A percentile compares a stretch with the other conserved stretches of the same genome.
These are phyloP conservation scores for Bothrops jararaca DNA, from an alignment of 2,113 vertebrate species.

Conservation along the genomic window DNA sequence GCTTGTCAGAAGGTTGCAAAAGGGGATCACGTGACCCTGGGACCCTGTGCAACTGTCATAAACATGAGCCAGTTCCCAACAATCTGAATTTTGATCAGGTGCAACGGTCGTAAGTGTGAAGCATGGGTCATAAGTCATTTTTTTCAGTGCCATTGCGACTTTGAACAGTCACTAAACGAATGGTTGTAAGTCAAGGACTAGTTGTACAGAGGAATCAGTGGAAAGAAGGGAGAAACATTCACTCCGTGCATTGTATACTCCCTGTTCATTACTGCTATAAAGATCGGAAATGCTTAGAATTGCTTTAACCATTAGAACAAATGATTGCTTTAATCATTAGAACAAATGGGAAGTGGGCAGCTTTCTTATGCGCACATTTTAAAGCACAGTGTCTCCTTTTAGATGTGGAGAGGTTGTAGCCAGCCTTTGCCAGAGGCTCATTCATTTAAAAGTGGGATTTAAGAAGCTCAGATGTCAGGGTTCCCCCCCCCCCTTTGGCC, in stretches of 20 bases:
- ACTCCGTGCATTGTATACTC: not conserved
- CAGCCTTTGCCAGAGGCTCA: constrained; percentile 12
- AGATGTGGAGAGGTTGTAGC: not conserved
- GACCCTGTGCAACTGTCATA: not conserved
- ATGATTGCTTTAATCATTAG: not conserved
- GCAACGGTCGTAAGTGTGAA: not conserved
- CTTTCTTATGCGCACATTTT: accelerated
- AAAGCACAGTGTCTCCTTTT: not conserved
- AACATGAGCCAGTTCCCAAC: not conserved
- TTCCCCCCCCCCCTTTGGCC: constrained; percentile 5
- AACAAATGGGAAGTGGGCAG: not conserved
- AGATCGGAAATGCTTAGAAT: not conserved
- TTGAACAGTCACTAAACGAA: not conserved
- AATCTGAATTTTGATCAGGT: not conserved
- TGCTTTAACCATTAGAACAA: not conserved
- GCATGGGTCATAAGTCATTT: too few relatives aligned
- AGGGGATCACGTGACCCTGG: not conserved
- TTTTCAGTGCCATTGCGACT: not conserved
- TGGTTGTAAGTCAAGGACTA: too few relatives aligned
- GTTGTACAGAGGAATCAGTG: not conserved
- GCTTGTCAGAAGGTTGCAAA: not conserved
- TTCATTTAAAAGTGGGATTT: constrained; percentile 3
- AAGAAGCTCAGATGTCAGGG: constrained; percentile 16
- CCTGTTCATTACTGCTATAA: not conserved
- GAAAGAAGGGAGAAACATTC: not conserved